Percentiles rank a stretch among this genome's conserved stretches.
phyloP scores from a whole-genome alignment of 2,113 vertebrate species.

The Notiomystis cincta region DNA sequence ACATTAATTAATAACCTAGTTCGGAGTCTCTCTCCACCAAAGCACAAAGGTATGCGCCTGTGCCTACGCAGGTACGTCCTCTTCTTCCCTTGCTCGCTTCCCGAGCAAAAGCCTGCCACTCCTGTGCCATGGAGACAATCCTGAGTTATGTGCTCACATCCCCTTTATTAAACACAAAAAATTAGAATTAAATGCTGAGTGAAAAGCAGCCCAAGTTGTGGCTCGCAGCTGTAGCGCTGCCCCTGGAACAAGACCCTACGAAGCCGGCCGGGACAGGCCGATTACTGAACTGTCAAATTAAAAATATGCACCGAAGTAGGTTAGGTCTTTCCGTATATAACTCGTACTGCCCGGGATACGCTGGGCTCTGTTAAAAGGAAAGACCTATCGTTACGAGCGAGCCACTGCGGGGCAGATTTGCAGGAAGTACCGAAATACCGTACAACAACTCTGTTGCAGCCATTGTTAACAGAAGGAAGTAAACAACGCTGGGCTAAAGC shows the following conservation, averaged over 20 bases:
- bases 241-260: neutral
- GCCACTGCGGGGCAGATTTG: neutral
- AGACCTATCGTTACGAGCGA: neutral
- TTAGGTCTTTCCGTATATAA: neutral
- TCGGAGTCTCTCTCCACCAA: neutral
- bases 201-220: neutral
- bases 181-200: neutral
- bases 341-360: neutral
- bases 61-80: neutral
- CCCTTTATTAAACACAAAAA: neutral
- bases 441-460: neutral
- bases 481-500: neutral
- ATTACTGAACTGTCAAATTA: neutral
- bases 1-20: neutral
- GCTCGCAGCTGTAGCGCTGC: neutral
- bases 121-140: neutral
- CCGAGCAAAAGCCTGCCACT: neutral
- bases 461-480: conserved; percentile 7
- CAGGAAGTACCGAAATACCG: conserved; percentile 28
- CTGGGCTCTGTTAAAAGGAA: neutral
- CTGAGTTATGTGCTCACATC: neutral
- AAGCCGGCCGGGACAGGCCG: neutral
- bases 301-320: neutral
- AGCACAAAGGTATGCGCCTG: neutral
- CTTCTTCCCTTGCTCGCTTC: neutral